Base-by-base conservation (phyloP, 2,113 vertebrate genomes). In the Chiloscyllium plagiosum region DNA sequence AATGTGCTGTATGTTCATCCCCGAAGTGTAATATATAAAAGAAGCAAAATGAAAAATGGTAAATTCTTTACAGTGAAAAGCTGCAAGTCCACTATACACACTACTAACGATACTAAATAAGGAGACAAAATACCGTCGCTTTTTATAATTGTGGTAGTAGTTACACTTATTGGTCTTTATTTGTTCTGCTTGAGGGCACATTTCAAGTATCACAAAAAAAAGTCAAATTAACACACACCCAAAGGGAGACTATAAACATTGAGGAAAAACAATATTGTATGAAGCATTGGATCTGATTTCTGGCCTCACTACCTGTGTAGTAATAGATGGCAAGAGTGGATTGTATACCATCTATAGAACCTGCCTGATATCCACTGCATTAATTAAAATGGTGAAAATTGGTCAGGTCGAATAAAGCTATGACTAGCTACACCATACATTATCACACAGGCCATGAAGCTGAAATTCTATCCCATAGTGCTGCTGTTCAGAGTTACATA, bases 171-270 rank as follows among this genome's bases (percentile, higher is more conserved):
- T 72, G 68, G 12, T 95, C 69, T 72, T 95, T 29, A 47, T 72
- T 95, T 50, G 47, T 26, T 72, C 68, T 52, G 94, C 50, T 26
- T 70, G 47, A 70, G 42, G 47, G 76, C 68, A 95, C 52, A 76
- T 52, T 95, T 95, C 69, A 95, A 95, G 37, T 69, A 76, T 76
- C 68, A 52, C 22, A 95, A 50, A 72, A 93, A 66, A 92, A 24
- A 47, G 7, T 50, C 37, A 20, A 70, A 56, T 52, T 50, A 61
- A 89, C 52, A 52, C 42, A 26, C 37, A 70, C 15, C 93, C 68
- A 50, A 47, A 50, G 42, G 93, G 93, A 50, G 66, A 94, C 69
- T 70, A 70, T 37, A 66, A n/a, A 66, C 65, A 70, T 94, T 42
- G 69, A 94, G 72, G 70, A 29, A 29, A 72, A 72, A 15, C 50